Conservation (phyloP, 2,888 invertebrate genomes). For the Coleophora flavipennella region DNA sequence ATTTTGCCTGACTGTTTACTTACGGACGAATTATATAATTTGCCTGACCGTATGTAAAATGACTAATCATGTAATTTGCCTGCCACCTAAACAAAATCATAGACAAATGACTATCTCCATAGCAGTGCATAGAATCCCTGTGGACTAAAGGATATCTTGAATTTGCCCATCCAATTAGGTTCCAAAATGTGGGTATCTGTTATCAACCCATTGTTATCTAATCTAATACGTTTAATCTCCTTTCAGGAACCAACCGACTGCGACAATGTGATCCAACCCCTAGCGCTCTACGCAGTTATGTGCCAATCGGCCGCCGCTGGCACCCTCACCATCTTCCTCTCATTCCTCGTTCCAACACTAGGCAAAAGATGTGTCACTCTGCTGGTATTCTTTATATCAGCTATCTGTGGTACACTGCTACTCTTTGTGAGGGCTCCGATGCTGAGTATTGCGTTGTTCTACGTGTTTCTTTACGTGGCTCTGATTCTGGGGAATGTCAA, state of each 20-base stretch:
- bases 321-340: conserved; percentile 32
- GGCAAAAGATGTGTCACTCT: conserved; percentile 43
- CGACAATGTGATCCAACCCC: conserved; percentile 33
- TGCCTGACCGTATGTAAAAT: too few species aligned
- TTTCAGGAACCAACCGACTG: conserved; percentile 36
- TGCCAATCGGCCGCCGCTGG: conserved; percentile 39
- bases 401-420: conserved; percentile 31
- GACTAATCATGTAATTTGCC: too few species aligned
- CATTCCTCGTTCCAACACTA: conserved; percentile 37
- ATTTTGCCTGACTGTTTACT: too few species aligned
- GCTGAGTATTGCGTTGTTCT: conserved; percentile 45
- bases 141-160: too few species aligned
- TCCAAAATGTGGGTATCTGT: too few species aligned
- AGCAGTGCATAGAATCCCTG: too few species aligned
- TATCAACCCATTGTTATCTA: too few species aligned
- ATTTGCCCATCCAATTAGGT: background rate
- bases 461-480: conserved; percentile 42
- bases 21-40: too few species aligned
- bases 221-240: background rate
- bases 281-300: conserved; percentile 50
- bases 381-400: conserved; percentile 31
- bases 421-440: conserved; percentile 38
- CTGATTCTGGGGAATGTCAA: conserved; percentile 50
- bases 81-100: too few species aligned
- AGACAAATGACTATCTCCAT: too few species aligned